Base-by-base conservation (phyloP, 2,113 vertebrate genomes). In the Lagenorhynchus albirostris region DNA sequence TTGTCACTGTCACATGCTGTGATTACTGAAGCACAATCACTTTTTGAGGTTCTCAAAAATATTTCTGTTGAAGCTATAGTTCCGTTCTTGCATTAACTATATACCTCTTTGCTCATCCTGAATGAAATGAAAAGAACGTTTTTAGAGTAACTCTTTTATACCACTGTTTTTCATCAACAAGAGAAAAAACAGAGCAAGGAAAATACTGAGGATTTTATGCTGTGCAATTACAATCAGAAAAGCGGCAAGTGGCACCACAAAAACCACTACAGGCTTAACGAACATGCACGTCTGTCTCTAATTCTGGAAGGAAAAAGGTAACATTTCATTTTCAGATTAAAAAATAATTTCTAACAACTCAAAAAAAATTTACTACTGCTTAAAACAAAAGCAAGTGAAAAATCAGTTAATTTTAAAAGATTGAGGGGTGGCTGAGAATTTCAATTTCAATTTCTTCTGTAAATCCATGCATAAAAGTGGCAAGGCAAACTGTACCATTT, bases 371-470 rank as follows among this genome's bases (percentile, higher is more conserved):
- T 25, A 53, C 15, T 25, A 65, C 44, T 50, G 41, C 70, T 74
- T 65, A 73, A 83, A 77, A 85, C 53, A 84, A 76, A 94, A 86
- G 14, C 63, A 68, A 68, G 60, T 84, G 44, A 82, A 70, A 58
- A 87, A 23, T 5, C 44, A 73, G 36, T 91, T 62, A 55, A 70
- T 81, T 85, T 60, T 44, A 65, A 71, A 83, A 73, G 83, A 26
- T 4, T 38, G 44, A 31, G 36, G 5, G 60, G 15, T 9, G 33
- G 53, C 23, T 92, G 36, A 41, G 73, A 94, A 65, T 36, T 29
- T 93, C 74, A 84, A 65, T 87, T 85, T 94, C 81, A 44, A 77
- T 80, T 60, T 90, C 76, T 91, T 81, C 67, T 55, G 65, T 33
- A 91, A 95, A 87, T 10, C 50, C 38, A 80, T 65, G 18, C 80